Percentiles rank a stretch among this genome's conserved stretches.
Evolutionary conservation across 30 jellyfish, hydroid and myxozoan species (phyloP).

Genomic region (Aurelia aurita): DNA sequence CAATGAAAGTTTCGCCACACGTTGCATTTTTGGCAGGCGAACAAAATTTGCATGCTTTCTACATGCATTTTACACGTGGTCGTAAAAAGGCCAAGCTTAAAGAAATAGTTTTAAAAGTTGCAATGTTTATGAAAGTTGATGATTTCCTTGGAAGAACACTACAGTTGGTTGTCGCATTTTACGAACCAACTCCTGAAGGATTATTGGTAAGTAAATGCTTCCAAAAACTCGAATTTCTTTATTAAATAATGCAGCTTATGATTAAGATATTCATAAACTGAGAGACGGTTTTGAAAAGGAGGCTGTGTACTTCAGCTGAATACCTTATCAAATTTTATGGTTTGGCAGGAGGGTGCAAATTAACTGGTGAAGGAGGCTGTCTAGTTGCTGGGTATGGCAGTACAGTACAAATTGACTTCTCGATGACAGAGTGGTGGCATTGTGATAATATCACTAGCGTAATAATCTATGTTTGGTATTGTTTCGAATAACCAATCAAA

Average conservation of each 20-base stretch:
- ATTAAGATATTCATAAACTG: neutral
- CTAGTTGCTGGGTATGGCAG: no score
- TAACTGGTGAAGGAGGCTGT: no score
- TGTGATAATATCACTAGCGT: no score
- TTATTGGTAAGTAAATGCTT: neutral
- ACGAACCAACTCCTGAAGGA: slow-evolving; percentile 8
- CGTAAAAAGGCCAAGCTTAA: neutral
- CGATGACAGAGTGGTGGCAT: no score
- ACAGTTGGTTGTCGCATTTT: slow-evolving; percentile 6
- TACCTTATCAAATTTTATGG: no score
- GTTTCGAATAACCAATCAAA: no score
- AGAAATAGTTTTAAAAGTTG: neutral
- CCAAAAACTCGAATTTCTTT: no score
- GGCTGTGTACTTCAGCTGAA: no score
- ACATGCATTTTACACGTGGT: slow-evolving; percentile 34
- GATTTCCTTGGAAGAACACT: neutral
- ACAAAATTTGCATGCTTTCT: slow-evolving; percentile 7
- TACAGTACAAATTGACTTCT: no score
- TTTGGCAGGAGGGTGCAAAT: no score
- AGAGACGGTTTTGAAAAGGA: no score
- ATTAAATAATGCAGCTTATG: neutral
- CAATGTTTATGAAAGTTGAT: neutral
- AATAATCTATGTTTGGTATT: no score
- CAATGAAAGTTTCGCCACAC: slow-evolving; percentile 4
- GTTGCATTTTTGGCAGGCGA: slow-evolving; percentile 3